A percentile compares a stretch with the other conserved stretches of the same genome.
phyloP scores from a whole-genome alignment of 2,888 invertebrate genomes.

The Pristionchus exspectatus region DNA sequence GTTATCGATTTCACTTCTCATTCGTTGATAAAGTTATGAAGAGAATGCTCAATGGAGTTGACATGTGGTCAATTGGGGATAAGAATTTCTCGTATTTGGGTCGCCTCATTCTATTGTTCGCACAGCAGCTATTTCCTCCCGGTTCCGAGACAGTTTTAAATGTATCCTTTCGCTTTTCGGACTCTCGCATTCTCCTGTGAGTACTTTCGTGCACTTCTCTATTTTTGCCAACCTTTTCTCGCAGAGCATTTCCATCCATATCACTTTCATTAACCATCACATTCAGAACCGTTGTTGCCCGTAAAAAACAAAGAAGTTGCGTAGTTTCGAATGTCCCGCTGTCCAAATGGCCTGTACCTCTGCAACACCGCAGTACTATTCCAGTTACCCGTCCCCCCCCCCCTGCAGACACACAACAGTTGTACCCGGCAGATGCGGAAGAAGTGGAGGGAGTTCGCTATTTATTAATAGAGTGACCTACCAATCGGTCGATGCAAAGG shows the following conservation, averaged over 20 bases:
- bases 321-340: background rate
- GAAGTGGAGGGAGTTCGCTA: background rate
- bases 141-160: slow-evolving; percentile 29
- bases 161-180: slow-evolving; percentile 9
- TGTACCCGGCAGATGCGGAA: background rate
- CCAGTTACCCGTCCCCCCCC: background rate
- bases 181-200: background rate
- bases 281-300: background rate
- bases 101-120: background rate
- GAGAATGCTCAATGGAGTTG: background rate
- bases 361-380: slow-evolving; percentile 1
- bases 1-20: background rate
- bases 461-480: slow-evolving; percentile 23
- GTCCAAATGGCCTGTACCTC: background rate
- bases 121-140: background rate
- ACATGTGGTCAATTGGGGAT: background rate
- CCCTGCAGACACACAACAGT: background rate
- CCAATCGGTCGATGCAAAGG: background rate
- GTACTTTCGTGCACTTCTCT: background rate
- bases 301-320: background rate
- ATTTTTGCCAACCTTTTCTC: too few species aligned
- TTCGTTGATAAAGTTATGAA: slow-evolving; percentile 14
- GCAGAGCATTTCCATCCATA: background rate
- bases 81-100: slow-evolving; percentile 16
- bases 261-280: background rate